Evolutionary conservation across 2,888 invertebrate species (phyloP), one percentile per base, ranked within the genome.

Genomic region (Pseudococcus longispinus): DNA sequence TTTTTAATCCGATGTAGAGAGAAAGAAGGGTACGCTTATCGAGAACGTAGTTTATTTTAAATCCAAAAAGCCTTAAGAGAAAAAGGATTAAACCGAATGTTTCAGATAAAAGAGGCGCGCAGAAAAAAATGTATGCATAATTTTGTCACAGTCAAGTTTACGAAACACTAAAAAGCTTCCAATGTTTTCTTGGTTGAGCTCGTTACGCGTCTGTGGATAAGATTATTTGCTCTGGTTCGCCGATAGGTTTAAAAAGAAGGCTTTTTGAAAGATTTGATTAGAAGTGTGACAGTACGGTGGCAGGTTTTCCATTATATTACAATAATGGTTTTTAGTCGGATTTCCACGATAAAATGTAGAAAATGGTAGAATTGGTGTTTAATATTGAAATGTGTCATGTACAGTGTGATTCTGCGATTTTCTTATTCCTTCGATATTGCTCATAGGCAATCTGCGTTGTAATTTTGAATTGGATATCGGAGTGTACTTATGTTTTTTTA

Each of bases 21-120:
- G 60, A 60, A 60, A 20, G 60, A 60, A n/a, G 23, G 20, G 60
- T 23, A 60, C 60, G 60, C 60, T 60, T 60, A 60, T 60, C 60
- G 60, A 23, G 60, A 23, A 20, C 23, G 23, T 60, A 60, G 60
- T 60, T 60, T 60, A 60, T 60, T 60, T 60, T 60, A 60, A 60
- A 60, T 60, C 60, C 60, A 23, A 60, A 60, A 60, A 60, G 60
- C 60, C 60, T 60, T 60, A 60, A 60, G 60, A 60, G 60, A 23
- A 60, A 60, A 60, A 60, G 60, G 60, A 60, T 60, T 60, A 60
- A 23, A 60, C 60, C 60, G 60, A 60, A 60, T 60, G 60, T 60
- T 60, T 60, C 13, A 60, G 23, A 60, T 60, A 60, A 60, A 60
- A 60, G 23, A 60, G 60, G 60, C 60, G 13, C 60, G 20, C 5